Percentiles rank a stretch among this genome's conserved stretches.
phyloP scores from a whole-genome alignment of 2,113 vertebrate species.

The Daboia siamensis region DNA sequence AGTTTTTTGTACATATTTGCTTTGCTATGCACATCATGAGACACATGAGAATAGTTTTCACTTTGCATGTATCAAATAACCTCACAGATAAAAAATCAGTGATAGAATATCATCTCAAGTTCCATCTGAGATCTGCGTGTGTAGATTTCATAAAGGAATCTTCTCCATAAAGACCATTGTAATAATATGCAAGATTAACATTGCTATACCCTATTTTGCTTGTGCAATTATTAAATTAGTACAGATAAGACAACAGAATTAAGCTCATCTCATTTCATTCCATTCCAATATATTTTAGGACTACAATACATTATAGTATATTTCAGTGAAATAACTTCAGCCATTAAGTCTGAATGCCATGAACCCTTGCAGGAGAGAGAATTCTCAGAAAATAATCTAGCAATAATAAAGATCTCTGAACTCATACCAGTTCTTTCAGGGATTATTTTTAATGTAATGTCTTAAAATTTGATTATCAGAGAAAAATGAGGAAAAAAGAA shows the following conservation, averaged over 20 bases:
- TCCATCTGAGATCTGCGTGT: not conserved
- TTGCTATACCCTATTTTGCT: no score
- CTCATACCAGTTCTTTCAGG: not conserved
- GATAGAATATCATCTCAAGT: not conserved
- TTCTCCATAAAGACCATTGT: not conserved
- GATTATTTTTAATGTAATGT: not conserved
- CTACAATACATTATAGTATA: not conserved
- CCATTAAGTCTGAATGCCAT: not conserved
- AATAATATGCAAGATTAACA: not conserved
- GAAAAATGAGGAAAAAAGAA: accelerated
- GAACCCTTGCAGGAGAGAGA: not conserved
- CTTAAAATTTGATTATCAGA: not conserved
- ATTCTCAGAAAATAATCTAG: not conserved
- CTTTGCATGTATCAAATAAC: not conserved
- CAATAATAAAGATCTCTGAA: not conserved
- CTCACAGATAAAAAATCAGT: not conserved
- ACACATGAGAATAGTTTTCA: not conserved
- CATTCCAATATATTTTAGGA: not conserved
- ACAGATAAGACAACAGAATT: not conserved
- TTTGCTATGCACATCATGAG: not conserved
- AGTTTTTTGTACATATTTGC: not conserved
- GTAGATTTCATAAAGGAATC: not conserved
- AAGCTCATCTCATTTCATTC: no score
- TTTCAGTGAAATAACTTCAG: not conserved
- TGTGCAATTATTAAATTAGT: not conserved